Percentiles rank a stretch among this genome's conserved stretches.
phyloP scores from a whole-genome alignment of 2,888 invertebrate species.

The Diaphora mendica region DNA sequence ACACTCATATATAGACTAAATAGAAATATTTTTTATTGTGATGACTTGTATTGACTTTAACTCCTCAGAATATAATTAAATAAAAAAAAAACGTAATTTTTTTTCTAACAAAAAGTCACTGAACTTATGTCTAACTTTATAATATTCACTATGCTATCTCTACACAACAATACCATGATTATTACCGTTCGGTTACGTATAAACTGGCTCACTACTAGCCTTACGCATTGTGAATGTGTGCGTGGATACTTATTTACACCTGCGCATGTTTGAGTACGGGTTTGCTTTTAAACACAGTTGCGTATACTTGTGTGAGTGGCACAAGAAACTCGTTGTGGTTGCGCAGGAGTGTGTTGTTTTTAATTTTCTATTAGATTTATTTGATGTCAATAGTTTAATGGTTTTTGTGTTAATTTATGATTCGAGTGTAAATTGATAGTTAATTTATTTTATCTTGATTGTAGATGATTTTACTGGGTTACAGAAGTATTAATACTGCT shows the following conservation, averaged over 20 bases:
- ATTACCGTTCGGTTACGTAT: slow-evolving; percentile 84
- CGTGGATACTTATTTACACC: slow-evolving; percentile 44
- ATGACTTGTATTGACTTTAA: not conserved
- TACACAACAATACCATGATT: slow-evolving; percentile 80
- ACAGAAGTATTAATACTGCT: not conserved
- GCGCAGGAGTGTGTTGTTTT: slow-evolving; percentile 47
- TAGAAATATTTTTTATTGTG: not conserved
- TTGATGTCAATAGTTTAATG: slow-evolving; percentile 49
- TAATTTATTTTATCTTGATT: slow-evolving; percentile 20
- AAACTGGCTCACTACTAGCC: slow-evolving; percentile 82
- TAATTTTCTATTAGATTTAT: slow-evolving; percentile 55
- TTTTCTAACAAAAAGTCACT: not conserved
- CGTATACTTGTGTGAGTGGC: slow-evolving; percentile 39
- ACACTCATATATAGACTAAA: not conserved
- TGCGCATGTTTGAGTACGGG: slow-evolving; percentile 57
- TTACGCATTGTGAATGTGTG: slow-evolving; percentile 76
- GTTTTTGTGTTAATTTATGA: slow-evolving; percentile 35
- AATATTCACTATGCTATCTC: slow-evolving; percentile 59
- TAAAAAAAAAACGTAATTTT: too few species aligned
- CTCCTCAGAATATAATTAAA: not conserved
- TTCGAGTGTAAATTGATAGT: slow-evolving; percentile 31
- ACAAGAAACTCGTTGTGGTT: slow-evolving; percentile 55
- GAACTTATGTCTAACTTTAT: slow-evolving; percentile 7
- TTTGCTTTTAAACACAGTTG: slow-evolving; percentile 52
- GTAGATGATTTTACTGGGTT: slow-evolving; percentile 1